Percentiles rank a stretch among this genome's conserved stretches.
Evolutionary conservation across 1,140 invertebrate genomes (phyloP).

Genomic region (Plodia interpunctella): DNA sequence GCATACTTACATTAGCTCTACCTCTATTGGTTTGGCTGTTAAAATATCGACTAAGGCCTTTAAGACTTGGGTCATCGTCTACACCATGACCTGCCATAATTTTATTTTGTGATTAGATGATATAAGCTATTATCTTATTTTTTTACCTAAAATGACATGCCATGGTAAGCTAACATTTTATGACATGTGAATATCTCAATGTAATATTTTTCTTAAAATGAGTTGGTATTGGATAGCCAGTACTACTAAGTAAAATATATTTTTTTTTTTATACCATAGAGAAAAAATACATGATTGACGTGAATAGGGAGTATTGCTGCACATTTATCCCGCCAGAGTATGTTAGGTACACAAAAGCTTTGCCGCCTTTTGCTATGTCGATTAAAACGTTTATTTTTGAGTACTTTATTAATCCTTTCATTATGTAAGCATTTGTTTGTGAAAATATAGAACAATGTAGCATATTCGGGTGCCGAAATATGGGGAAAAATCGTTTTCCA

Average conservation of each 20-base stretch:
- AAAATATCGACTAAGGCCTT: slow-evolving; percentile 56
- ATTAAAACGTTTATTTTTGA: no score
- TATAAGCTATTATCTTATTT: background rate
- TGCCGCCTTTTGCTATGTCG: no score
- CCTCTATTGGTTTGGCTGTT: slow-evolving; percentile 64
- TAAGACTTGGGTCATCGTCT: slow-evolving; percentile 60
- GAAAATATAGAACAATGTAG: no score
- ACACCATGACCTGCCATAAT: slow-evolving; percentile 40
- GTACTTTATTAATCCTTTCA: no score
- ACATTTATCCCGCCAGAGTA: no score
- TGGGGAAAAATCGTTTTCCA: no score
- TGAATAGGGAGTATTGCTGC: no score
- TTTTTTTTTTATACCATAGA: no score
- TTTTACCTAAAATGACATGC: background rate
- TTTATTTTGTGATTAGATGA: slow-evolving; percentile 1
- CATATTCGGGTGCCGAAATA: no score
- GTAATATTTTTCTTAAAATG: background rate
- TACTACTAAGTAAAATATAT: background rate
- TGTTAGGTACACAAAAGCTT: no score
- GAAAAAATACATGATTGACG: no score
- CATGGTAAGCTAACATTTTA: slow-evolving; percentile 12
- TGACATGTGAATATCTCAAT: background rate
- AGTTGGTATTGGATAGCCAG: background rate
- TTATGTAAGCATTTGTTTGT: no score
- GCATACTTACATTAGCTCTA: slow-evolving; percentile 57